A percentile compares a stretch with the other conserved stretches of the same genome.
phyloP scores from a whole-genome alignment of 2,113 vertebrate genomes.

The Neolamprologus brichardi region DNA sequence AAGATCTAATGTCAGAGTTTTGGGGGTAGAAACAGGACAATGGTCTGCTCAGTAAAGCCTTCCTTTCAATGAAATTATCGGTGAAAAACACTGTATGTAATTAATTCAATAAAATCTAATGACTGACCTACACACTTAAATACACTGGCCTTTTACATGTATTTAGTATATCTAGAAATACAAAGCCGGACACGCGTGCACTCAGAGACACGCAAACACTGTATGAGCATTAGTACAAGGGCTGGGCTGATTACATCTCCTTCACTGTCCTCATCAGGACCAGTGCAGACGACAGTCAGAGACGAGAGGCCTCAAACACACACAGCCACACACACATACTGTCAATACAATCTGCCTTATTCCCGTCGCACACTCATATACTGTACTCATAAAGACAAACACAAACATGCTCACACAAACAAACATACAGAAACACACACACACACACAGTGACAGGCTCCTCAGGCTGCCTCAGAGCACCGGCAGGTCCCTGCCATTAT shows the following conservation, averaged over 20 bases:
- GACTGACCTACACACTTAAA: not conserved
- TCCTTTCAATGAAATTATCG: not conserved
- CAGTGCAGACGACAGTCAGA: slow-evolving; percentile 27
- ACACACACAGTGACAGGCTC: slow-evolving; percentile 2
- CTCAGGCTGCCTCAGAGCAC: slow-evolving; percentile 36
- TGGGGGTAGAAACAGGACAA: not conserved
- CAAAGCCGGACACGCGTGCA: not conserved
- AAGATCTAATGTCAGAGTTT: not conserved
- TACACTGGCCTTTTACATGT: not conserved
- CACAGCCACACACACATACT: not conserved
- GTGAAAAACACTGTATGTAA: not conserved
- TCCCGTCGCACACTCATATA: not conserved
- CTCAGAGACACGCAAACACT: not conserved
- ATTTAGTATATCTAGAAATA: not conserved
- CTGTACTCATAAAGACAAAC: slow-evolving; percentile 6
- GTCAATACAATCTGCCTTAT: not conserved
- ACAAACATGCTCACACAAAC: not conserved
- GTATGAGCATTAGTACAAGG: not conserved
- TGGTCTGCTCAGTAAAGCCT: not conserved
- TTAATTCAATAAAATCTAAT: not conserved
- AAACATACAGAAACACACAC: not conserved
- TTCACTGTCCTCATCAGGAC: slow-evolving; percentile 58
- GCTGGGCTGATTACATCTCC: slow-evolving; percentile 50
- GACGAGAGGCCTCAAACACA: slow-evolving; percentile 16
- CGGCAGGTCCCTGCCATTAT: slow-evolving; percentile 62